phyloP scores from a whole-genome alignment of 2,888 invertebrate genomes.

The Oeneis ivallda region DNA sequence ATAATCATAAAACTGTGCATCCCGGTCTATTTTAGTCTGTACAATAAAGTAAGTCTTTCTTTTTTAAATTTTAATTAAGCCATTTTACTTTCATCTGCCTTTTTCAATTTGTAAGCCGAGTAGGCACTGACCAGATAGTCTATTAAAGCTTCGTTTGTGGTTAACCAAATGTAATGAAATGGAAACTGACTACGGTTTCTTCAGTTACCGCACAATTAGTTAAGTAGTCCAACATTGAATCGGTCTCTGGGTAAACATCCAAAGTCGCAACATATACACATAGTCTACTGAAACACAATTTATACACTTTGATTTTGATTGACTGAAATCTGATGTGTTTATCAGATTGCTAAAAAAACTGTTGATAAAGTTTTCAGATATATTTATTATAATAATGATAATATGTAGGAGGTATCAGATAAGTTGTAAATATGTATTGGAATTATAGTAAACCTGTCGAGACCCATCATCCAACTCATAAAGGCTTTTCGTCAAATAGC shows the following conservation, averaged over 20 bases:
- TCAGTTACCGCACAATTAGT: constrained; percentile 35
- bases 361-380: too few relatives aligned
- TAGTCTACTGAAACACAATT: neutral
- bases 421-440: too few relatives aligned
- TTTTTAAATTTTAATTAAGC: constrained; percentile 25
- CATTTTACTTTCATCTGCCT: constrained; percentile 25
- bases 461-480: too few relatives aligned
- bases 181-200: constrained; percentile 36
- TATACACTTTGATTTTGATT: too few relatives aligned
- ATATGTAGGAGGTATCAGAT: too few relatives aligned
- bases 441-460: too few relatives aligned
- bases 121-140: constrained; percentile 11
- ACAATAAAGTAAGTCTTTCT: constrained; percentile 15
- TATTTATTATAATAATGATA: too few relatives aligned
- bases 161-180: constrained; percentile 42
- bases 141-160: constrained; percentile 37
- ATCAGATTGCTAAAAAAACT: too few relatives aligned
- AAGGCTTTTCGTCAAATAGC: too few relatives aligned
- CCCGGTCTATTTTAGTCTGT: constrained; percentile 28
- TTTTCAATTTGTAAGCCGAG: constrained; percentile 10
- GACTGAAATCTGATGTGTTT: too few relatives aligned
- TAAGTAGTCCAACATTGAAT: constrained; percentile 24
- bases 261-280: neutral
- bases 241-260: constrained; percentile 11
- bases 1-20: constrained; percentile 7